Percentiles rank a stretch among this genome's conserved stretches.
Conservation (phyloP, 2,113 vertebrate species). For the Dasyprocta punctata region DNA sequence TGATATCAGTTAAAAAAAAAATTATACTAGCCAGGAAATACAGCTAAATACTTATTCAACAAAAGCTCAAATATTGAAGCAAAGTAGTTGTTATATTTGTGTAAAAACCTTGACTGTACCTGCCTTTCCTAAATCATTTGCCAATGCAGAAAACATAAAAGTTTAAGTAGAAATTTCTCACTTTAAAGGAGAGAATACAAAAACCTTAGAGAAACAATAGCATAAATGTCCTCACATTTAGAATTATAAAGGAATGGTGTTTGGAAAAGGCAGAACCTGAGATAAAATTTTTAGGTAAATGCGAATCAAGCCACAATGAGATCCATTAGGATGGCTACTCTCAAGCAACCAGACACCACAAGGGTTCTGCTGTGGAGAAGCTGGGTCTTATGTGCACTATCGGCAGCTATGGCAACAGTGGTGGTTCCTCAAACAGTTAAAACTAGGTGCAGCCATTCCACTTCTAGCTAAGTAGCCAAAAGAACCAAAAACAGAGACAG, state of each 20-base stretch:
- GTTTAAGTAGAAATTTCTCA: background rate
- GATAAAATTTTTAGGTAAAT: background rate
- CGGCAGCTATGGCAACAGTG: background rate
- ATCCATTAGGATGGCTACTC: background rate
- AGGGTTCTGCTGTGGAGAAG: background rate
- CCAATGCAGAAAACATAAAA: slow-evolving; percentile 18
- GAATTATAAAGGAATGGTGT: slow-evolving; percentile 3
- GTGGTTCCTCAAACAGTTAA: background rate
- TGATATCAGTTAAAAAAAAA: background rate
- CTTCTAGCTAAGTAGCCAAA: background rate
- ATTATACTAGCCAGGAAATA: slow-evolving; percentile 20
- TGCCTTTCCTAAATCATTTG: slow-evolving; percentile 25
- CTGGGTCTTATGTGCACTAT: background rate
- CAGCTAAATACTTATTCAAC: slow-evolving; percentile 16
- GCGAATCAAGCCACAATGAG: background rate
- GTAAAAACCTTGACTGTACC: background rate
- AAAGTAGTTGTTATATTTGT: background rate
- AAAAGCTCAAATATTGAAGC: slow-evolving; percentile 36
- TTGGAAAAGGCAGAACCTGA: background rate
- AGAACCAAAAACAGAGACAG: background rate
- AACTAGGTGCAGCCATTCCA: background rate
- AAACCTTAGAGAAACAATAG: background rate
- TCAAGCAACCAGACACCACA: background rate
- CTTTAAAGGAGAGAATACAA: slow-evolving; percentile 24
- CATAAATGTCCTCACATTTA: background rate